A percentile compares a stretch with the other conserved stretches of the same genome.
Conservation (phyloP, 2,888 invertebrate genomes). For the Anodontia alba region DNA sequence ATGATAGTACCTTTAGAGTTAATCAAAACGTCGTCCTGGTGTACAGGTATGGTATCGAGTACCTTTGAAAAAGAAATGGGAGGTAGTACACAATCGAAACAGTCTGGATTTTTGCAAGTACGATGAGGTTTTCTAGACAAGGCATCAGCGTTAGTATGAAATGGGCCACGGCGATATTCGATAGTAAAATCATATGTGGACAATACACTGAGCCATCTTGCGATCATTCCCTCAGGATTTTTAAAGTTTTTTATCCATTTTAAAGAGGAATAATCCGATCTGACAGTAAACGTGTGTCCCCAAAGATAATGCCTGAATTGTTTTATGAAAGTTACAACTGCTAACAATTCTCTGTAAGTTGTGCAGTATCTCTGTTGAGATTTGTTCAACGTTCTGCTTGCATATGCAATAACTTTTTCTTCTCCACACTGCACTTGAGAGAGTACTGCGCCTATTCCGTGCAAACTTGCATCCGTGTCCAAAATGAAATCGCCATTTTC, state of each 20-base stretch:
- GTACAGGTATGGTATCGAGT: too few relatives aligned
- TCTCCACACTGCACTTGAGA: conserved; percentile 9
- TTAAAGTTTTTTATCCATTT: conserved; percentile 44
- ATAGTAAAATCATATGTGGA: conserved; percentile 39
- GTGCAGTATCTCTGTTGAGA: conserved; percentile 1
- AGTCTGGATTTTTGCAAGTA: background rate
- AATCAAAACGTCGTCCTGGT: too few relatives aligned
- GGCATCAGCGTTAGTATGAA: conserved; percentile 42
- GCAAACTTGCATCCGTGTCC: too few relatives aligned
- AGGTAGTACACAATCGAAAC: background rate
- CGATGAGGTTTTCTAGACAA: conserved; percentile 27
- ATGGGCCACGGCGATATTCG: conserved; percentile 31
- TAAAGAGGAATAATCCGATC: conserved; percentile 9
- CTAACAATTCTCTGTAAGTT: conserved; percentile 23
- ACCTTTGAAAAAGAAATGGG: too few relatives aligned
- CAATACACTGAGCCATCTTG: conserved; percentile 38
- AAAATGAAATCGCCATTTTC: background rate
- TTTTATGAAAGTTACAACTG: conserved; percentile 18
- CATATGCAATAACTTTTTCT: background rate
- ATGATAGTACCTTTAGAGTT: too few relatives aligned
- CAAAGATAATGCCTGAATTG: conserved; percentile 29
- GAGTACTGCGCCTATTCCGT: background rate
- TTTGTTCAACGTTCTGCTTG: too few relatives aligned
- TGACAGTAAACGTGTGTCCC: conserved; percentile 20
- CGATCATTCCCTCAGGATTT: conserved; percentile 43